A percentile compares a stretch with the other conserved stretches of the same genome.
Evolutionary conservation across 1,140 invertebrate genomes (phyloP).

Genomic region (Conus ventricosus): DNA sequence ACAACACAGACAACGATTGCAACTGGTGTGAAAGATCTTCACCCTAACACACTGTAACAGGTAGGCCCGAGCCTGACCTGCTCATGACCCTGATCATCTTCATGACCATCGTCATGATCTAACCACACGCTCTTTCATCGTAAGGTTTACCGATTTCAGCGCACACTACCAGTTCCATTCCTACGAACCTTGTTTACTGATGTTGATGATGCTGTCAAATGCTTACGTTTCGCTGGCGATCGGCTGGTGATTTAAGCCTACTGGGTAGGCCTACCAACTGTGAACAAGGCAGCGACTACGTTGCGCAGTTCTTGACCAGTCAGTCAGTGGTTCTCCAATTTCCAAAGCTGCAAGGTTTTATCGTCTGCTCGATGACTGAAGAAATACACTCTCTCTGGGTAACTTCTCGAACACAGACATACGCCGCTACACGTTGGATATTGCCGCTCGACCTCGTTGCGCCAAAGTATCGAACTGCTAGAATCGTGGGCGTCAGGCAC

Average conservation of each 20-base stretch:
- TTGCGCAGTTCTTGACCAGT: too few relatives aligned
- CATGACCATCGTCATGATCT: background rate
- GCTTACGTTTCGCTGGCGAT: too few relatives aligned
- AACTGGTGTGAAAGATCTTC: background rate
- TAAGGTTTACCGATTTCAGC: too few relatives aligned
- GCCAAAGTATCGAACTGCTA: background rate
- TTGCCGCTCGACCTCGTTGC: background rate
- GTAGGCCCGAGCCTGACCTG: background rate
- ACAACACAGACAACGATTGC: background rate
- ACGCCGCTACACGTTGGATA: background rate
- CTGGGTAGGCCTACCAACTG: too few relatives aligned
- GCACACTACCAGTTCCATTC: too few relatives aligned
- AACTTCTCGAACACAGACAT: background rate
- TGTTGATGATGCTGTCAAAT: too few relatives aligned
- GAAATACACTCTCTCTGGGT: background rate
- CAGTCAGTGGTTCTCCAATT: too few relatives aligned
- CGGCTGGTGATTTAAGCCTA: too few relatives aligned
- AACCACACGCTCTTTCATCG: too few relatives aligned
- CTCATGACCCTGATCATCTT: background rate
- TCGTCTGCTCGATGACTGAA: background rate
- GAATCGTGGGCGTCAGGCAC: background rate
- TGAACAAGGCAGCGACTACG: too few relatives aligned
- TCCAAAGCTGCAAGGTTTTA: background rate
- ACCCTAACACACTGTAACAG: background rate
- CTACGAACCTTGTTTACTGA: too few relatives aligned